Evolutionary conservation across 2,113 vertebrate species (phyloP).

Genomic region (Hydropotes inermis): DNA sequence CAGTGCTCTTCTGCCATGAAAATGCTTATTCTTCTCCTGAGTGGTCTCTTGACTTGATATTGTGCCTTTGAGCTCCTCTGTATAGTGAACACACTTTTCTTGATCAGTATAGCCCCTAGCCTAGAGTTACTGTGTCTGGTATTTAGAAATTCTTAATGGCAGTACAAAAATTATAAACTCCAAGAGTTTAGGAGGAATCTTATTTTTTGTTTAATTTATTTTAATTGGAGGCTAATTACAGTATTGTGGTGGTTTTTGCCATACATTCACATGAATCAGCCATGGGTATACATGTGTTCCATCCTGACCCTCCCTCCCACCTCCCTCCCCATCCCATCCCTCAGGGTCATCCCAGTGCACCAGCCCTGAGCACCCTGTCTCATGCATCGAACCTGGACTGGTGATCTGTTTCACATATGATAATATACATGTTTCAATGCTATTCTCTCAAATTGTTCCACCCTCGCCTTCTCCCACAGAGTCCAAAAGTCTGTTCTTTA

Average conservation of each 20-base stretch:
- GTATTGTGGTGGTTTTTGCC: not conserved
- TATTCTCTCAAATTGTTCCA: not conserved
- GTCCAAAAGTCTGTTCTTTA: not conserved
- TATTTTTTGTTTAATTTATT: not conserved
- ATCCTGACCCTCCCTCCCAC: not conserved
- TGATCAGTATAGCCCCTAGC: not conserved
- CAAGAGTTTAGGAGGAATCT: not conserved
- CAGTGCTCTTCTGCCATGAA: not conserved
- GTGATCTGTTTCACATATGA: not conserved
- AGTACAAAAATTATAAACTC: not conserved
- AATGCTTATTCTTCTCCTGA: not conserved
- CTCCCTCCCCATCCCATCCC: not conserved
- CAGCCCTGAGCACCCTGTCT: fast-evolving
- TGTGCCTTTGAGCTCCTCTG: not conserved
- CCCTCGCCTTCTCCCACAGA: not conserved
- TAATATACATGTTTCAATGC: not conserved
- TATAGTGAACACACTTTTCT: not conserved
- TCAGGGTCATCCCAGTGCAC: not conserved
- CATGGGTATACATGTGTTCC: not conserved
- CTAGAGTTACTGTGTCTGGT: not conserved
- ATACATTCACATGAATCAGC: not conserved
- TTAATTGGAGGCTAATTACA: not conserved
- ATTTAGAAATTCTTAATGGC: not conserved
- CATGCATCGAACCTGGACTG: not conserved
- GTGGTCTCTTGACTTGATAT: not conserved